These are phyloP conservation scores for Delia radicum DNA, from an alignment of 1,140 invertebrate genomes.

Conservation along the genomic window DNA sequence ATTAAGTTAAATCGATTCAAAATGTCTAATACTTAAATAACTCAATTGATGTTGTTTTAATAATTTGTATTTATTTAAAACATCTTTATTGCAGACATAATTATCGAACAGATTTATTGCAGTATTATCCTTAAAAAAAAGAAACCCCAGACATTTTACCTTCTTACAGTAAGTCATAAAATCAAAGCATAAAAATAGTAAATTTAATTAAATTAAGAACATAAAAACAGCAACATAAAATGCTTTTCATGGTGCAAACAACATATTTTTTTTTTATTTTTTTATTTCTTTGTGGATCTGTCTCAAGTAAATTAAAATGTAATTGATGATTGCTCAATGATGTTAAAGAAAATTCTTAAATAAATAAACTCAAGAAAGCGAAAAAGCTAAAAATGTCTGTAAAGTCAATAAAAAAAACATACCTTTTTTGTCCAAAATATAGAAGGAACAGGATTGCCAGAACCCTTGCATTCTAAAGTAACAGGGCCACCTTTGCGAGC, in stretches of 20 bases:
- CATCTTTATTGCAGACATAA: too few relatives aligned
- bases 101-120: too few relatives aligned
- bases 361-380: constrained; percentile 11
- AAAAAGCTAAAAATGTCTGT: constrained; percentile 20
- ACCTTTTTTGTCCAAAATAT: constrained; percentile 70
- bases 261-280: not conserved
- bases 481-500: constrained; percentile 66
- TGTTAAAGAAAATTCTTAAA: not conserved
- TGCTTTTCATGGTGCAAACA: not conserved
- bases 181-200: not conserved
- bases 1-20: too few relatives aligned
- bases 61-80: too few relatives aligned
- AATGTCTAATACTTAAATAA: too few relatives aligned
- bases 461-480: constrained; percentile 66
- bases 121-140: too few relatives aligned
- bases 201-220: constrained; percentile 2
- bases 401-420: constrained; percentile 32
- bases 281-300: too few relatives aligned
- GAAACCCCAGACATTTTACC: not conserved
- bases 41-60: too few relatives aligned
- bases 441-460: constrained; percentile 69
- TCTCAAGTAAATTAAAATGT: not conserved
- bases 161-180: not conserved
- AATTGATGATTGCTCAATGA: not conserved
- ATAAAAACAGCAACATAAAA: not conserved